Conservation (phyloP, 2,113 vertebrate species). For the Tylochromis polylepis region DNA sequence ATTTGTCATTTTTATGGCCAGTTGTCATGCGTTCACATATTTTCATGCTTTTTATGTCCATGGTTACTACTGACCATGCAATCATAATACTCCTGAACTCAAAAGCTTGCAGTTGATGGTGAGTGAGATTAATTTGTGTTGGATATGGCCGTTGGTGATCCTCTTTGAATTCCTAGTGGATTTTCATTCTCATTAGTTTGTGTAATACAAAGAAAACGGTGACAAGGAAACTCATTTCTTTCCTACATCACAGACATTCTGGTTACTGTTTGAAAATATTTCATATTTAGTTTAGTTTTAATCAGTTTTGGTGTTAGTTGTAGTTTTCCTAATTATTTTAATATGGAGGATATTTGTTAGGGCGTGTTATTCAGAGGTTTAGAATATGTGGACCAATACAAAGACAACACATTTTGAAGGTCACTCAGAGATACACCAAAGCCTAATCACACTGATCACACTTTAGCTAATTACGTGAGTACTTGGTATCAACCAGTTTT, state of each 20-base stretch:
- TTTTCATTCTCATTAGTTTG: neutral
- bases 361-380: neutral
- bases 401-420: neutral
- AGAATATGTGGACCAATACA: neutral
- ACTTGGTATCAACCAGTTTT: neutral
- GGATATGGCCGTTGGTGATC: rapidly evolving
- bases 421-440: neutral
- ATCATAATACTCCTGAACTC: neutral
- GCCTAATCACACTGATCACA: neutral
- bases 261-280: neutral
- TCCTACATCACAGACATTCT: neutral
- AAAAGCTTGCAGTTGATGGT: neutral
- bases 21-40: neutral
- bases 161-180: neutral
- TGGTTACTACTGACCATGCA: neutral
- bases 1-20: neutral
- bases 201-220: neutral
- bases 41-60: neutral
- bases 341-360: neutral
- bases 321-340: neutral
- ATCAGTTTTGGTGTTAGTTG: neutral
- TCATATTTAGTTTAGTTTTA: neutral
- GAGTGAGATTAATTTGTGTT: neutral
- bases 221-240: neutral
- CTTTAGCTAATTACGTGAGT: neutral